Evolutionary conservation across 1,140 invertebrate genomes (phyloP), one percentile per base, ranked within the genome.

Genomic region (Rhopalosiphum padi): DNA sequence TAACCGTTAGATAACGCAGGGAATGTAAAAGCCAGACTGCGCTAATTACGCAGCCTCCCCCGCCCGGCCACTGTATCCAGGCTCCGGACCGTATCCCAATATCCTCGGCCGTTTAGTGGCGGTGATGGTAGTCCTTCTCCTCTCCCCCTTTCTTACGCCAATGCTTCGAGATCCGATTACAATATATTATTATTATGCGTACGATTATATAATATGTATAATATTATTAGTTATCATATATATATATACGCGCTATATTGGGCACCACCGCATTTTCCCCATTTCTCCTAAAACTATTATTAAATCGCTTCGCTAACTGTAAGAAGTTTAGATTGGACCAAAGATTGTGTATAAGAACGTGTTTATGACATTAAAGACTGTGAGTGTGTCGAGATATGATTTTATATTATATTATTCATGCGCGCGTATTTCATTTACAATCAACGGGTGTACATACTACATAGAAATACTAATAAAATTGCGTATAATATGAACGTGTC

Each of bases 1-100:
- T 93, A 86, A 93, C 91, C 51, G 91, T 93, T 86, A 93, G 91
- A 93, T 93, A 93, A 93, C 91, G 77, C 41, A 43, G 90, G 43
- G 41, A 89, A 30, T 22, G 90, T 77, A 46, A 92, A 92, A 92
- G 91, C 91, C 91, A 92, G 91, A 92, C 91, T 93, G 82, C 48
- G 82, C 91, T 93, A 93, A 93, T 93, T 93, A 93, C 91, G 86
- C 91, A 25, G n/a, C 43, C 15, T 9, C 51, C 3, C 41, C 51
- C 53, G 51, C n/a, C 15, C 18, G 23, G 87, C 35, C 87, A 22
- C 55, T 5, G 15, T 68, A n/a, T 68, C 30, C 60, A 18, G 35
- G 51, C 55, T 37, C 22, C 89, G 23, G 90, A 91, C 90, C 90
- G 90, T 91, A 91, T 91, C 90, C 90, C 90, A 43, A 91, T 92